Evolutionary conservation across 2,797 vertebrate genomes (phyloP).

Genomic region (Enteromius radiatus): DNA sequence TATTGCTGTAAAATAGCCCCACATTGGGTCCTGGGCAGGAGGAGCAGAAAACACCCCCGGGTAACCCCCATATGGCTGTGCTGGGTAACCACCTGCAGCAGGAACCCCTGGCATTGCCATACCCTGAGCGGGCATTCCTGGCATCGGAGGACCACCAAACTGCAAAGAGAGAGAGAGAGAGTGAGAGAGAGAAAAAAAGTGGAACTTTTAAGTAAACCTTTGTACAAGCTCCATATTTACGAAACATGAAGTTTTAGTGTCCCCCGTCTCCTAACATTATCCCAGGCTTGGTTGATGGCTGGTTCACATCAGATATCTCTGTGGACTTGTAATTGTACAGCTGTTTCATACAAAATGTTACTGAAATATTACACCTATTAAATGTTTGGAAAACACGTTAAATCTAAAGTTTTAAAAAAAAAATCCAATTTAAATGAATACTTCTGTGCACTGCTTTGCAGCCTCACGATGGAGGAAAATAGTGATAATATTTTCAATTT

Average conservation of each 20-base stretch:
- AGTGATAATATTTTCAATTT: not conserved
- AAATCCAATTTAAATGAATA: not conserved
- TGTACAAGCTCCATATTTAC: too few species aligned
- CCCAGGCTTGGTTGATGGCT: too few species aligned
- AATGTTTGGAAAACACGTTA: too few species aligned
- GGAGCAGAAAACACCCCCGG: slow-evolving; percentile 70
- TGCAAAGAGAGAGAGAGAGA: slow-evolving; percentile 48
- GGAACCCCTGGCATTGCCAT: slow-evolving; percentile 73
- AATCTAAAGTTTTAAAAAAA: not conserved
- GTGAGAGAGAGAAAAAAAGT: not conserved
- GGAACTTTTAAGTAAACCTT: not conserved
- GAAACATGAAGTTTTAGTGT: too few species aligned
- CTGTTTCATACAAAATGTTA: too few species aligned
- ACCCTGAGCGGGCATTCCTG: slow-evolving; percentile 74
- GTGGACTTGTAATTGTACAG: too few species aligned
- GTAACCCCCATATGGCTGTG: slow-evolving; percentile 72
- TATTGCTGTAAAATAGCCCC: slow-evolving; percentile 84
- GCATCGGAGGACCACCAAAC: slow-evolving; percentile 81
- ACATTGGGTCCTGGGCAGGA: slow-evolving; percentile 81
- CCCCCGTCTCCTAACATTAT: too few species aligned
- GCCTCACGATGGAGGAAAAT: not conserved
- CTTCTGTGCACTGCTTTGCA: not conserved
- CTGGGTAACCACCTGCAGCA: slow-evolving; percentile 67
- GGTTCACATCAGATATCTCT: too few species aligned
- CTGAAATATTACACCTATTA: too few species aligned